Base-by-base conservation (phyloP, 2,888 invertebrate genomes). In the Stenotaenia linearis region DNA sequence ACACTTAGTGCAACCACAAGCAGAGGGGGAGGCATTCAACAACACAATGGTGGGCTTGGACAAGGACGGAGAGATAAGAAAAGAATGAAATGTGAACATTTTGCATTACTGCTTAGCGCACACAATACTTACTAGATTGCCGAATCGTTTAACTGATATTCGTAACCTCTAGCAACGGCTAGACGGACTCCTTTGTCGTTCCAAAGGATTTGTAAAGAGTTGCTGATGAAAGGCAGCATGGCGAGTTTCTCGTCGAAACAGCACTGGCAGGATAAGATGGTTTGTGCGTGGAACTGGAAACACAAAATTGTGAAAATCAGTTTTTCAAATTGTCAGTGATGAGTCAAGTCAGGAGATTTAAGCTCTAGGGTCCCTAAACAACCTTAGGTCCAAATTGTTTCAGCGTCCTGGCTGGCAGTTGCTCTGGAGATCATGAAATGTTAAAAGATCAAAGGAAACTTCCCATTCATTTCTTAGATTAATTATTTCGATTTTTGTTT, bases 101-200 rank as follows among this genome's bases (percentile, higher is more conserved):
- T 32, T 32, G 32, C 32, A n/a, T n/a, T 32, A 4, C 32, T 32
- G 32, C 4, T 3, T 45, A 7, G 45, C 7, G n/a, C 15, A n/a
- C 3, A 12, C 32, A 21, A 45, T 77, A 88, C 90, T 88, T 87
- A 90, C 90, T 90, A 91, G 81, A 90, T 87, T 74, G 91, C 91
- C 0, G 90, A 91, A 85, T 91, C 91, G 83, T 91, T 91, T 35
- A 91, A 86, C 84, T 91, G 90, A 84, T 90, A 91, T 84, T 91
- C 91, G 83, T 90, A 91, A 45, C 91, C 91, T 83, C 90, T 85
- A n/a, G 90, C 89, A 0, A 91, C 90, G 25, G 90, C 90, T 69
- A 90, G 85, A 56, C 90, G 85, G 9, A 91, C 90, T 7, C 91
- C 91, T 81, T 90, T 86, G 85, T 91, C 91, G 79, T 89, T 88